Conservation (phyloP, 2,888 invertebrate species). For the Heteropelma amictum region DNA sequence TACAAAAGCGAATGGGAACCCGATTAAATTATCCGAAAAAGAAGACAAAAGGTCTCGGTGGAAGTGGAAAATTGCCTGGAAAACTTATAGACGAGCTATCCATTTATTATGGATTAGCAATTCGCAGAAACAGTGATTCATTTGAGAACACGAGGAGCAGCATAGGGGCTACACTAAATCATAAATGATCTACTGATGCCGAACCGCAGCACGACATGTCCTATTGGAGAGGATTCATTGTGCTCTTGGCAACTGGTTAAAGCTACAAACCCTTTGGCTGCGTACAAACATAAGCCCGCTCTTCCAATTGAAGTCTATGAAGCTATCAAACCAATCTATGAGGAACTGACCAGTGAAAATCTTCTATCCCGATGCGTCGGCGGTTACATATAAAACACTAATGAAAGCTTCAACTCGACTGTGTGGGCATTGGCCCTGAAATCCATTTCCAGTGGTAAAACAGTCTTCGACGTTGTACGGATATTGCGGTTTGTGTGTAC, state of each 20-base stretch:
- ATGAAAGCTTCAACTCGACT: constrained; percentile 50
- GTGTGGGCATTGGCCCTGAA: constrained; percentile 54
- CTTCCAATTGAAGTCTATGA: not conserved
- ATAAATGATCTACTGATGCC: constrained; percentile 37
- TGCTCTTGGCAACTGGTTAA: not conserved
- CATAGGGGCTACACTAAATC: too few species aligned
- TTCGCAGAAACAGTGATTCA: too few species aligned
- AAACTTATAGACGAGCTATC: constrained; percentile 34
- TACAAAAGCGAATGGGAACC: constrained; percentile 58
- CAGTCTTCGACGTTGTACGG: constrained; percentile 40
- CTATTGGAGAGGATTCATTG: not conserved
- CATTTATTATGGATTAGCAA: constrained; percentile 45
- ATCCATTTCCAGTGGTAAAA: constrained; percentile 47
- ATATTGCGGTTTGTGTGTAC: constrained; percentile 44
- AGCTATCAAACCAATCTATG: not conserved
- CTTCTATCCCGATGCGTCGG: constrained; percentile 20
- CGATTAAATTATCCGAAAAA: constrained; percentile 26
- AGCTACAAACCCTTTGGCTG: not conserved
- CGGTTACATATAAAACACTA: constrained; percentile 49
- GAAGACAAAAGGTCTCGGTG: constrained; percentile 19
- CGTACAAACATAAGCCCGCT: not conserved
- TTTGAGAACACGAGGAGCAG: constrained; percentile 48
- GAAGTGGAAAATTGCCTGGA: constrained; percentile 24
- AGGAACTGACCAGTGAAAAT: not conserved
- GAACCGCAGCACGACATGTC: not conserved